phyloP scores from a whole-genome alignment of 2,888 invertebrate species.

The Glaucopsyche alexis region DNA sequence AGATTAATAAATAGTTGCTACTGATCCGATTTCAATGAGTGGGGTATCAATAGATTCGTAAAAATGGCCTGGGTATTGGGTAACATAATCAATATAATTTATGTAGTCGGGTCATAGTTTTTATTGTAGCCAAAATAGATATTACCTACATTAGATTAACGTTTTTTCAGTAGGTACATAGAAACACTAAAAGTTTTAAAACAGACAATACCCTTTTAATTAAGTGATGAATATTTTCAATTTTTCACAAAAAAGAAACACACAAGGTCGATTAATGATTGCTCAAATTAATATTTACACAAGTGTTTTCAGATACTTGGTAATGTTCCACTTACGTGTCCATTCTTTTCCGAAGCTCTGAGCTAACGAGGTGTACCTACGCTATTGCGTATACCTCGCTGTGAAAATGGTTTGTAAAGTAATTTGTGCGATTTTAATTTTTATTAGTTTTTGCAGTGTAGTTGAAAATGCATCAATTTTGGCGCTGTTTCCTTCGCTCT shows the following conservation, averaged over 20 bases:
- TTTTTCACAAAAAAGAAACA: neutral
- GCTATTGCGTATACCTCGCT: neutral
- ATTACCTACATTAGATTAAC: too few relatives aligned
- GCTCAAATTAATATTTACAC: slow-evolving; percentile 7
- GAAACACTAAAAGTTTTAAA: neutral
- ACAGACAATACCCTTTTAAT: neutral
- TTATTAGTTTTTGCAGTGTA: slow-evolving; percentile 19
- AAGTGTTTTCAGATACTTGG: slow-evolving; percentile 7
- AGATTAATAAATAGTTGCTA: too few relatives aligned
- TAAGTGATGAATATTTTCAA: neutral
- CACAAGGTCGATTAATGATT: slow-evolving; percentile 3
- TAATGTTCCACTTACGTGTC: neutral
- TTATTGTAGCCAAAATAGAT: too few relatives aligned
- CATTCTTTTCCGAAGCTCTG: neutral
- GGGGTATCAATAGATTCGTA: too few relatives aligned
- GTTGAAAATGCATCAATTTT: slow-evolving; percentile 54
- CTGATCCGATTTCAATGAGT: too few relatives aligned
- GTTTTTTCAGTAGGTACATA: too few relatives aligned
- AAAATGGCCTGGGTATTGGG: too few relatives aligned
- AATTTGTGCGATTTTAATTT: slow-evolving; percentile 33
- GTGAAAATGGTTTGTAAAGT: slow-evolving; percentile 33
- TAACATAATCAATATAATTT: too few relatives aligned
- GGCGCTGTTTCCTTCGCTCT: slow-evolving; percentile 66
- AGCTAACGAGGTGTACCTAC: neutral
- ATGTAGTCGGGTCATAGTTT: too few relatives aligned